Evolutionary conservation across 2,797 vertebrate species (phyloP).

Genomic region (Glossophaga mutica): DNA sequence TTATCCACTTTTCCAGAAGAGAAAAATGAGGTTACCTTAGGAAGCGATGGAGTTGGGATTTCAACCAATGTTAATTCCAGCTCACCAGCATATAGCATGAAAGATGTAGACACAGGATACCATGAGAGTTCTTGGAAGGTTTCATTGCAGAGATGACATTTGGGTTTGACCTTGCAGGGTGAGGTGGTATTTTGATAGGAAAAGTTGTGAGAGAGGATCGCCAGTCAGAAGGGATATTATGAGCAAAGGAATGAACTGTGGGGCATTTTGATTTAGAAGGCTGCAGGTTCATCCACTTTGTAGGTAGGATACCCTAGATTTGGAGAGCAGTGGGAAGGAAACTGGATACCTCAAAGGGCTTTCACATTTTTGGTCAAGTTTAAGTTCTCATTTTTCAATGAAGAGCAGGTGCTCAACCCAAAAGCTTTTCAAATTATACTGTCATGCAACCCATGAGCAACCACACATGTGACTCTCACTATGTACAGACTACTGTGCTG

Average conservation of each 20-base stretch:
- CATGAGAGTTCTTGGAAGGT: neutral
- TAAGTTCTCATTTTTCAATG: constrained; percentile 12
- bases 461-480: neutral
- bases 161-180: constrained; percentile 2
- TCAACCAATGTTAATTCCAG: neutral
- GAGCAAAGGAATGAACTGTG: neutral
- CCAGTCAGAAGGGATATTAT: neutral
- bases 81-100: neutral
- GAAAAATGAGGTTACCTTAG: constrained; percentile 14
- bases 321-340: neutral
- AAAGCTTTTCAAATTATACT: constrained; percentile 19
- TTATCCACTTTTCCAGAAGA: neutral
- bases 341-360: neutral
- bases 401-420: neutral
- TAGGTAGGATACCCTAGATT: neutral
- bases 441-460: neutral
- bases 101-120: neutral
- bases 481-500: neutral
- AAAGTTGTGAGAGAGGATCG: neutral
- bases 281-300: neutral
- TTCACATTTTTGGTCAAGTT: neutral
- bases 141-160: neutral
- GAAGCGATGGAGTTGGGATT: neutral
- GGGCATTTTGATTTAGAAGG: neutral
- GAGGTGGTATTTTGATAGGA: neutral